Base-by-base conservation (phyloP, 2,888 invertebrate genomes). In the Malthinus seriepunctatus region DNA sequence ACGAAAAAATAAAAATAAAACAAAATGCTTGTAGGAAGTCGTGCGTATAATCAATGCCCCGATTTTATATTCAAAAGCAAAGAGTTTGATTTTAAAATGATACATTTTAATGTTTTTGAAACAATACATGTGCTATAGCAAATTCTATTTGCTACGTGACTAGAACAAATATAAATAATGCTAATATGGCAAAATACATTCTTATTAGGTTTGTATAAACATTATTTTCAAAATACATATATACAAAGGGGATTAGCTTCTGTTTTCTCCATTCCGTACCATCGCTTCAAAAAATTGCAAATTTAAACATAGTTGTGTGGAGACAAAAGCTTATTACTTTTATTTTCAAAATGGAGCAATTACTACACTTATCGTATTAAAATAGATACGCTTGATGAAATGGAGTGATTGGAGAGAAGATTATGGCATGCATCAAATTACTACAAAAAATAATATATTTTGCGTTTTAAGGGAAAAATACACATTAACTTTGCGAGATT, bases 21-120 rank as follows among this genome's bases (percentile, higher is more conserved):
- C 56, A 67, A 70, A 63, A 49, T 12, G 32, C 37, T 64, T 69
- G 71, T 67, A 69, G 57, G 66, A 72, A 73, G 70, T 74, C 74
- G 74, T 74, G 73, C 73, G 71, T 74, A 67, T 73, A 73, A 73
- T 73, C 74, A 74, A 73, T 73, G 74, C 73, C 64, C 72, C 69
- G 70, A 71, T 72, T 71, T 69, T 62, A 68, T 70, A 72, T 72
- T 72, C 71, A 69, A 68, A 65, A 69, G 66, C 70, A 64, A 69
- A 64, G 70, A 68, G 60, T 73, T 71, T 72, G 73, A 72, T 73
- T 71, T 68, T 71, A 71, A 73, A 72, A 74, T 73, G 73, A 74
- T 74, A 74, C 72, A 73, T 73, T 74, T 73, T 73, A 73, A 74
- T 73, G 72, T 66, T 68, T 65, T 62, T 64, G 60, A 66, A 72